Evolutionary conservation across 2,113 vertebrate genomes (phyloP).

Genomic region (Austrofundulus limnaeus): DNA sequence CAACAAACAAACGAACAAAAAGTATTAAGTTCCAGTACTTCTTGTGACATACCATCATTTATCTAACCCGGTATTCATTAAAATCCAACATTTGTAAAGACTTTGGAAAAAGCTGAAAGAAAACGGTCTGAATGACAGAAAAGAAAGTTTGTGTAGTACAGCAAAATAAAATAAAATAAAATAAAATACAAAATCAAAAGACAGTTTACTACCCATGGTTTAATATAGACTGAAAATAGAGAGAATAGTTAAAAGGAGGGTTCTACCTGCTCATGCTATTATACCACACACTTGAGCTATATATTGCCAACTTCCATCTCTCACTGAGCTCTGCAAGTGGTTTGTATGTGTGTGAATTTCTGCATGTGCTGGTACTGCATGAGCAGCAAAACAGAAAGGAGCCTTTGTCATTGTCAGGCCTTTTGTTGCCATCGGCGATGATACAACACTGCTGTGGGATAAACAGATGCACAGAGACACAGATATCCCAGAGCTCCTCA

Average conservation of each 20-base stretch:
- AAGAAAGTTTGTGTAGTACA: neutral
- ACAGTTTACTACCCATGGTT: conserved; percentile 1
- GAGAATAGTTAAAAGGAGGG: no score
- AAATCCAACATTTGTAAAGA: no score
- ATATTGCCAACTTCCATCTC: conserved; percentile 34
- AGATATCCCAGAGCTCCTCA: conserved; percentile 58
- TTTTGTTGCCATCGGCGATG: conserved; percentile 68
- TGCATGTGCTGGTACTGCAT: conserved; percentile 37
- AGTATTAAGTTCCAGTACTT: no score
- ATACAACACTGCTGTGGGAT: conserved; percentile 62
- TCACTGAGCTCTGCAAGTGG: conserved; percentile 20
- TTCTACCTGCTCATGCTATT: conserved; percentile 26
- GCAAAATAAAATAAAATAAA: no score
- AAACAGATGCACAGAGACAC: conserved; percentile 67
- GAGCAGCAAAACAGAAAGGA: conserved; percentile 46
- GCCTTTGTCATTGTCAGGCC: conserved; percentile 67
- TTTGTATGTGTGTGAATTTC: conserved; percentile 14
- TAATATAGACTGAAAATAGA: conserved; percentile 7
- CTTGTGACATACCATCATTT: conserved; percentile 57
- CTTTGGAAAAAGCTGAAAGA: neutral
- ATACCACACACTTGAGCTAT: conserved; percentile 30
- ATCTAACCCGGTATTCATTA: conserved; percentile 65
- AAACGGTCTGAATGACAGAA: neutral
- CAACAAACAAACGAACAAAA: neutral
- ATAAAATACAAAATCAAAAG: no score